Percentiles rank a stretch among this genome's conserved stretches.
phyloP scores from a whole-genome alignment of 2,797 vertebrate species.

The Chrosomus eos region DNA sequence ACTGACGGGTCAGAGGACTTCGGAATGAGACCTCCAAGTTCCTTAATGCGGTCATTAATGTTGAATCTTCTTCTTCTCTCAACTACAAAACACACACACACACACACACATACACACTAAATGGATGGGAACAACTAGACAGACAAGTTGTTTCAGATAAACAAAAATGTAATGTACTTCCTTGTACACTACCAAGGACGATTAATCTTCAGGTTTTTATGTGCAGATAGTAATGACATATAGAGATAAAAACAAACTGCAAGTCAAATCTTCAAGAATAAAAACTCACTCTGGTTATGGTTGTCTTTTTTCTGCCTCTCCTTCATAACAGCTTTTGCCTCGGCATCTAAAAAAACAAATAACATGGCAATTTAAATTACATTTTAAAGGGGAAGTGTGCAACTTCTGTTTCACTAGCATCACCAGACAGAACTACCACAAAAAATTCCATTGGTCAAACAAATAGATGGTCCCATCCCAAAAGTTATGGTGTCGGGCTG shows the following conservation, averaged over 20 bases:
- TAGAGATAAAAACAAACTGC: slow-evolving; percentile 4
- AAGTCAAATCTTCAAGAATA: background rate
- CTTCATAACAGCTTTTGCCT: slow-evolving; percentile 84
- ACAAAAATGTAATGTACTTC: slow-evolving; percentile 6
- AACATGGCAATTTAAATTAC: background rate
- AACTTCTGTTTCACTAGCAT: background rate
- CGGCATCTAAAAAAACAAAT: slow-evolving; percentile 67
- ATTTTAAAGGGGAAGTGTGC: background rate
- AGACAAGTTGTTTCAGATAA: slow-evolving; percentile 21
- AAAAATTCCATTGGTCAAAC: background rate
- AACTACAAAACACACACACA: slow-evolving; percentile 70
- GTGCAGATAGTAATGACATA: background rate
- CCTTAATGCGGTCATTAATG: slow-evolving; percentile 92
- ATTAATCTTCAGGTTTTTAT: background rate
- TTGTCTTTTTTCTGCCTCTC: slow-evolving; percentile 92
- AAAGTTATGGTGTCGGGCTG: background rate
- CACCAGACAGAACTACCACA: background rate
- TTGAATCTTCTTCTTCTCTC: slow-evolving; percentile 89
- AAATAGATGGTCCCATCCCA: background rate
- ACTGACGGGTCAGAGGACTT: slow-evolving; percentile 89
- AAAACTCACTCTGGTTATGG: slow-evolving; percentile 89
- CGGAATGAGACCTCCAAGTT: slow-evolving; percentile 86
- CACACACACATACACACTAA: background rate
- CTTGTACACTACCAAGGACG: background rate
- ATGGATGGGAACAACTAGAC: background rate